Conservation (phyloP, 2,797 vertebrate genomes). For the Psittacula echo region DNA sequence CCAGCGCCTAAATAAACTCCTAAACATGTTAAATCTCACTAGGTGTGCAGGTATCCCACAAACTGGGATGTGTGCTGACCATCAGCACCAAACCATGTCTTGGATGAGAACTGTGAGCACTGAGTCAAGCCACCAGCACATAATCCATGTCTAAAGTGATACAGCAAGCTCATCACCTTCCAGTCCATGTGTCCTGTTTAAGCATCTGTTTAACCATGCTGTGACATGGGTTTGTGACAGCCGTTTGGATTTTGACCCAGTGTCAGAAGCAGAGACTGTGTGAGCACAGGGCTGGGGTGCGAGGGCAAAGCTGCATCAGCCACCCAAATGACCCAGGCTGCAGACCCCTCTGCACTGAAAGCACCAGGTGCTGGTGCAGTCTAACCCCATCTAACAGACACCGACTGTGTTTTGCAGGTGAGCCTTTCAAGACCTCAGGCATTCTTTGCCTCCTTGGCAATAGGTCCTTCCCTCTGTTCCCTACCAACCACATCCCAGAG, state of each 20-base stretch:
- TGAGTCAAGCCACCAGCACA: background rate
- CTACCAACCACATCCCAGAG: background rate
- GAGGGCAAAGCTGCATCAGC: background rate
- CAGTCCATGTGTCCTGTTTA: background rate
- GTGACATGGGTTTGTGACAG: background rate
- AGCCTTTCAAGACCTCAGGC: background rate
- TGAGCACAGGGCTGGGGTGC: background rate
- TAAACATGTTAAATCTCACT: background rate
- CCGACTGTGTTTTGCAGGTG: fast-evolving
- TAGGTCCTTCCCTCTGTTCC: fast-evolving
- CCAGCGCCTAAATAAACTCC: background rate
- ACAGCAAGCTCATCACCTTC: background rate
- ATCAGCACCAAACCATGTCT: background rate
- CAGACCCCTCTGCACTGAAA: background rate
- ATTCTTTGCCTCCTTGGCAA: background rate
- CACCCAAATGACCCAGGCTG: fast-evolving
- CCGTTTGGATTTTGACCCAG: background rate
- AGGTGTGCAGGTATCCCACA: background rate
- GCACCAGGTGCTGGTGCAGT: background rate
- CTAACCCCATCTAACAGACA: background rate
- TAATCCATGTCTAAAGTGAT: background rate
- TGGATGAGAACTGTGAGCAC: background rate
- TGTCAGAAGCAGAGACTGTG: background rate
- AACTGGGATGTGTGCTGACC: background rate
- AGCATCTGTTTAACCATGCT: background rate